Conservation (phyloP, 2,113 vertebrate species). For the Trichechus manatus region DNA sequence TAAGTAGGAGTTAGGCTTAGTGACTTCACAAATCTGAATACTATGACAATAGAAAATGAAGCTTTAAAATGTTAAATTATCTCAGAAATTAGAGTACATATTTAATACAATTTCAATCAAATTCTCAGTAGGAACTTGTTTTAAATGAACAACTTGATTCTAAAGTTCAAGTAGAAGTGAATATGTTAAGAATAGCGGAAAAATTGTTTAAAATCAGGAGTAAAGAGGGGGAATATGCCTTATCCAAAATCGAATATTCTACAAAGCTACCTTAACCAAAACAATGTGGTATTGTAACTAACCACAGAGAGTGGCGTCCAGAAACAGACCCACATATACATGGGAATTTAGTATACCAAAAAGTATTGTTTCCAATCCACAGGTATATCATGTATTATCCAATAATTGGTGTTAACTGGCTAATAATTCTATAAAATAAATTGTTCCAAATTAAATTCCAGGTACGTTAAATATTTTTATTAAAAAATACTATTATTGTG, state of each 20-base stretch:
- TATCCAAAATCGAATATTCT: neutral
- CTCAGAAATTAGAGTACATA: neutral
- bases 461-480: constrained; percentile 19
- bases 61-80: constrained; percentile 17
- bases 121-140: constrained; percentile 7
- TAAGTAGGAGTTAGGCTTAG: neutral
- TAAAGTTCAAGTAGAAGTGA: constrained; percentile 20
- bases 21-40: constrained; percentile 32
- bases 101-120: constrained; percentile 11
- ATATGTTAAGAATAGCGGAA: neutral
- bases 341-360: neutral
- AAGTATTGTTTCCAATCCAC: constrained; percentile 10
- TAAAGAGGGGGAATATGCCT: neutral
- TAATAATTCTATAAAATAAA: constrained; percentile 36
- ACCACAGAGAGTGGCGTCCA: neutral
- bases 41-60: neutral
- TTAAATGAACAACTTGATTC: constrained; percentile 29
- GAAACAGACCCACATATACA: neutral
- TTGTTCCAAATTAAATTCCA: neutral
- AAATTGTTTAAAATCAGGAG: neutral
- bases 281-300: neutral
- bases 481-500: neutral
- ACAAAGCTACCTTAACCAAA: neutral
- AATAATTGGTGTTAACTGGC: neutral
- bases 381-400: neutral